Conservation (phyloP, 2,797 vertebrate genomes). For the Eulemur mongoz region DNA sequence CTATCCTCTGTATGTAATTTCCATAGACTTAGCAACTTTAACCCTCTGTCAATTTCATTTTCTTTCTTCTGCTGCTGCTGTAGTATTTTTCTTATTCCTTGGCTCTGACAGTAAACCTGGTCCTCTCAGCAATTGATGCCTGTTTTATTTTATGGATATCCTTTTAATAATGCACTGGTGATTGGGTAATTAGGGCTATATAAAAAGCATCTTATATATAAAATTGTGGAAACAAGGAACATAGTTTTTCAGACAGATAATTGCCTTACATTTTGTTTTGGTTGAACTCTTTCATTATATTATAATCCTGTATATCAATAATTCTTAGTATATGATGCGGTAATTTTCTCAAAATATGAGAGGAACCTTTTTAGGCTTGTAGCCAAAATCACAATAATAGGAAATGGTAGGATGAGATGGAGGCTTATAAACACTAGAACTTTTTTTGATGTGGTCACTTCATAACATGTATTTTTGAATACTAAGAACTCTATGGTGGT, state of each 20-base stretch:
- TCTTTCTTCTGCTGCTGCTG: constrained; percentile 75
- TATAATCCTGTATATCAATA: constrained; percentile 1
- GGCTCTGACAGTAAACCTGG: constrained; percentile 92
- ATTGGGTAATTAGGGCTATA: constrained; percentile 26
- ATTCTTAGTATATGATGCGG: constrained; percentile 19
- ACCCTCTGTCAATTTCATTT: constrained; percentile 74
- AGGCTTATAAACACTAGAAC: not conserved
- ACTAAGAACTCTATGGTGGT: not conserved
- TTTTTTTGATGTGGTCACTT: not conserved
- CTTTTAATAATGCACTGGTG: constrained; percentile 85
- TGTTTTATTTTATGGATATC: constrained; percentile 99
- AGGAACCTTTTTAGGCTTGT: not conserved
- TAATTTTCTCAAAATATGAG: constrained; percentile 26
- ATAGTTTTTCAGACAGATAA: constrained; percentile 36
- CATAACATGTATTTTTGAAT: not conserved
- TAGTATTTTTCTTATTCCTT: constrained; percentile 92
- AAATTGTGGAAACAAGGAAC: not conserved
- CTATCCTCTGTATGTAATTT: constrained; percentile 22
- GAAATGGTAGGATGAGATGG: not conserved
- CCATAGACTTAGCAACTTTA: constrained; percentile 50
- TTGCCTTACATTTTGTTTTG: constrained; percentile 60
- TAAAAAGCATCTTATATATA: not conserved
- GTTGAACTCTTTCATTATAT: constrained; percentile 4
- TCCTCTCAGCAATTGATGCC: constrained; percentile 95
- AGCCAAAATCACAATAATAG: not conserved